Evolutionary conservation across 1,140 invertebrate species (phyloP).

Genomic region (Plodia interpunctella): DNA sequence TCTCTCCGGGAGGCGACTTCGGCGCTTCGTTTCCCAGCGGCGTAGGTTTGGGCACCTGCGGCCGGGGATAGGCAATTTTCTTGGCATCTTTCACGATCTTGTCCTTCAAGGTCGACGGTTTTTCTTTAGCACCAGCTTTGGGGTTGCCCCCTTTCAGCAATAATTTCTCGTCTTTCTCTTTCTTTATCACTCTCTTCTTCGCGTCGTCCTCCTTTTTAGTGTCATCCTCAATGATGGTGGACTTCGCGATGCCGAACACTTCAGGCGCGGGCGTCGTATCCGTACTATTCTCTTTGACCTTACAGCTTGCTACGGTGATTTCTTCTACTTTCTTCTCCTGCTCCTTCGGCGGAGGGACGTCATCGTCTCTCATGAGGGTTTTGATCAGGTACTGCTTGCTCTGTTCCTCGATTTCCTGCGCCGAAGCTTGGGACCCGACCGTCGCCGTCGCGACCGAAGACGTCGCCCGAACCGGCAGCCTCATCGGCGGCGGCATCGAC

Average conservation of each 20-base stretch:
- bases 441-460: constrained; percentile 55
- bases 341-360: constrained; percentile 54
- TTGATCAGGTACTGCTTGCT: constrained; percentile 72
- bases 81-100: constrained; percentile 63
- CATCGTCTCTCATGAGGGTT: constrained; percentile 69
- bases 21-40: constrained; percentile 63
- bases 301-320: constrained; percentile 58
- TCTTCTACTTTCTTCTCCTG: constrained; percentile 59
- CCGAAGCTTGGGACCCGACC: constrained; percentile 60
- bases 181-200: constrained; percentile 70
- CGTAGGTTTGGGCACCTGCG: constrained; percentile 48
- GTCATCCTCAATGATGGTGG: constrained; percentile 42
- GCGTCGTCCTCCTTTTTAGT: constrained; percentile 42
- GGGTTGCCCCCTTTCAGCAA: constrained; percentile 60
- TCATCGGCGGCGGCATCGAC: constrained; percentile 56
- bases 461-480: constrained; percentile 45
- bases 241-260: constrained; percentile 57
- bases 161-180: constrained; percentile 56
- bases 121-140: constrained; percentile 58
- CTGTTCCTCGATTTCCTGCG: constrained; percentile 66
- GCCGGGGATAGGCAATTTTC: constrained; percentile 60
- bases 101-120: constrained; percentile 57
- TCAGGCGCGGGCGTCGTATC: constrained; percentile 34
- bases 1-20: constrained; percentile 64
- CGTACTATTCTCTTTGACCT: constrained; percentile 43